Base-by-base conservation (phyloP, 2,888 invertebrate genomes). In the Morinoia aosen region DNA sequence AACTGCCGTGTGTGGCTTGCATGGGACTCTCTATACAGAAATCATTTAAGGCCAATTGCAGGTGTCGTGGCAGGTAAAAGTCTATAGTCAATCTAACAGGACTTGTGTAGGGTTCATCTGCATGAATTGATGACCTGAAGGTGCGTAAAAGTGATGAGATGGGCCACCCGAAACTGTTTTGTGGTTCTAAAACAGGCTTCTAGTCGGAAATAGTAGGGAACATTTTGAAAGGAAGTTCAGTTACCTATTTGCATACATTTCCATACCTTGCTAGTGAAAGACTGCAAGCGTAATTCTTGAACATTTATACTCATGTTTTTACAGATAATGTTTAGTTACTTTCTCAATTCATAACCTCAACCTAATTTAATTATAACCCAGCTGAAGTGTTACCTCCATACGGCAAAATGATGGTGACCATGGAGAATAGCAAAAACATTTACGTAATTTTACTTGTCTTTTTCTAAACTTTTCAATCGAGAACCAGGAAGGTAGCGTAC, bases 61-160 rank as follows among this genome's bases (percentile, higher is more conserved):
- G 56, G 93, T 93, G 93, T 57, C 33, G 48, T 93, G 12, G 93
- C 93, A 39, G 39, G 90, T 56, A 93, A 93, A 93, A 93, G 57
- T 93, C 93, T 11, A 19, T 57, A 48, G 93, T 93, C 93, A 93
- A 93, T 56, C 93, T 93, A 93, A 93, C 93, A 48, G 93, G 93
- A 93, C 93, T 93, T 93, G 76, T 90, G 93, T 33, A 57, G 40
- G 33, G 93, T 48, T 57, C 93, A 93, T 93, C 48, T 93, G 93
- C 39, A 93, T 93, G 57, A 56, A 93, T 93, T 93, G 93, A 93
- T 93, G 56, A 57, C 57, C 93, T 93, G 48, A 48, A 39, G 56
- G 93, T 39, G 39, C 2, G 25, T 76, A 33, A 76, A 76, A 76
- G 33, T 76, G 76, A 10, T 33, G 76, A 76, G 25, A 33, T 76